Evolutionary conservation across 2,797 vertebrate species (phyloP).

Genomic region (Myotis pilosus): DNA sequence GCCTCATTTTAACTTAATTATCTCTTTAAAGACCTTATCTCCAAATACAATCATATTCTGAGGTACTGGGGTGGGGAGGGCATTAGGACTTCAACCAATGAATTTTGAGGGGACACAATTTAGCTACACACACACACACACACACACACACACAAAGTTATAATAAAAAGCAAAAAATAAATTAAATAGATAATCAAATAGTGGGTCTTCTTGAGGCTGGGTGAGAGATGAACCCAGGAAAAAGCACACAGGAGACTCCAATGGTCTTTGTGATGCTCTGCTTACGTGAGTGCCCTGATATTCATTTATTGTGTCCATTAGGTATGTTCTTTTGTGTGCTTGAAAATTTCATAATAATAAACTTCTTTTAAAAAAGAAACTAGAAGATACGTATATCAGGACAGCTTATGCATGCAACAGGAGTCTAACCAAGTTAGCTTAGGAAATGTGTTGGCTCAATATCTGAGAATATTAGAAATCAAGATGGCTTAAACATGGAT

Average conservation of each 20-base stretch:
- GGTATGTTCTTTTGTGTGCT: not conserved
- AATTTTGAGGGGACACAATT: not conserved
- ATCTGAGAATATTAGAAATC: not conserved
- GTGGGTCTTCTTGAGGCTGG: not conserved
- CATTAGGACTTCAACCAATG: not conserved
- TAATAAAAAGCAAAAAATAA: not conserved
- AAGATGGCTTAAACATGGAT: not conserved
- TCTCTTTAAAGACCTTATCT: not conserved
- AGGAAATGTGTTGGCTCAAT: not conserved
- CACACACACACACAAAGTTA: not conserved
- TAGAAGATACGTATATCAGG: not conserved
- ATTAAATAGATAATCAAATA: not conserved
- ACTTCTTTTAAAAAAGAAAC: not conserved
- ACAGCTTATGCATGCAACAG: not conserved
- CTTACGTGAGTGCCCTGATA: not conserved
- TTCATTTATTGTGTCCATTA: not conserved
- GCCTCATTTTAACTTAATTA: not conserved
- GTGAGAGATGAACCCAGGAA: not conserved
- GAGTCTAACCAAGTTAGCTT: not conserved
- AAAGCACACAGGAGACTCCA: not conserved
- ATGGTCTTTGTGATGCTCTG: not conserved
- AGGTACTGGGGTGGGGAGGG: not conserved
- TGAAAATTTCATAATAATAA: not conserved
- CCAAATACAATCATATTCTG: not conserved
- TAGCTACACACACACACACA: not conserved